Evolutionary conservation across 2,888 invertebrate genomes (phyloP).

Genomic region (Slavum lentiscoides): DNA sequence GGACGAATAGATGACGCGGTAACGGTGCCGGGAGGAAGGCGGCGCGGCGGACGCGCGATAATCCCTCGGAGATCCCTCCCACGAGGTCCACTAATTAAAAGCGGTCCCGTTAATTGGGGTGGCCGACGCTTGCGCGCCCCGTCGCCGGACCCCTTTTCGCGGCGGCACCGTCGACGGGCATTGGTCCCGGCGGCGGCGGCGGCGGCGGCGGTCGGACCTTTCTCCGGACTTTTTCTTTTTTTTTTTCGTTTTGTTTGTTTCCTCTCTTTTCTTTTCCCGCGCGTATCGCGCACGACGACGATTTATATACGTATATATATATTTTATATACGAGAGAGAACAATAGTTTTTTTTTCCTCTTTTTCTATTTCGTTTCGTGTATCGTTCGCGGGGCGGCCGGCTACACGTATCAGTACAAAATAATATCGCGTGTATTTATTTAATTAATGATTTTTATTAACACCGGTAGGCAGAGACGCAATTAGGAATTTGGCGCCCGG

Average conservation of each 20-base stretch:
- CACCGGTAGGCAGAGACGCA: too few relatives aligned
- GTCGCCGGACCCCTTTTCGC: slow-evolving; percentile 37
- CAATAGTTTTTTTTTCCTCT: too few relatives aligned
- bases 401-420: too few relatives aligned
- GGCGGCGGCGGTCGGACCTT: not conserved
- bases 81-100: slow-evolving; percentile 52
- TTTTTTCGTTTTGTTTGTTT: not conserved
- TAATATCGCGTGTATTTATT: too few relatives aligned
- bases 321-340: too few relatives aligned
- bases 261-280: not conserved
- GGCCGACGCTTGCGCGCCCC: slow-evolving; percentile 48
- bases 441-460: too few relatives aligned
- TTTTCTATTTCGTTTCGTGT: too few relatives aligned
- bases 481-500: too few relatives aligned
- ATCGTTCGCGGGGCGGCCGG: too few relatives aligned
- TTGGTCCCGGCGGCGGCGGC: slow-evolving; percentile 1
- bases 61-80: slow-evolving; percentile 57
- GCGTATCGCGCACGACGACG: too few relatives aligned
- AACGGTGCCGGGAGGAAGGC: not conserved
- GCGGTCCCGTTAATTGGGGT: slow-evolving; percentile 52
- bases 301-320: too few relatives aligned
- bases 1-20: not conserved
- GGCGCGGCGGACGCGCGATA: slow-evolving; percentile 56
- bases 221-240: slow-evolving; percentile 6
- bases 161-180: slow-evolving; percentile 33